Percentiles rank a stretch among this genome's conserved stretches.
Conservation (phyloP, 2,888 invertebrate species). For the Drepana falcataria region DNA sequence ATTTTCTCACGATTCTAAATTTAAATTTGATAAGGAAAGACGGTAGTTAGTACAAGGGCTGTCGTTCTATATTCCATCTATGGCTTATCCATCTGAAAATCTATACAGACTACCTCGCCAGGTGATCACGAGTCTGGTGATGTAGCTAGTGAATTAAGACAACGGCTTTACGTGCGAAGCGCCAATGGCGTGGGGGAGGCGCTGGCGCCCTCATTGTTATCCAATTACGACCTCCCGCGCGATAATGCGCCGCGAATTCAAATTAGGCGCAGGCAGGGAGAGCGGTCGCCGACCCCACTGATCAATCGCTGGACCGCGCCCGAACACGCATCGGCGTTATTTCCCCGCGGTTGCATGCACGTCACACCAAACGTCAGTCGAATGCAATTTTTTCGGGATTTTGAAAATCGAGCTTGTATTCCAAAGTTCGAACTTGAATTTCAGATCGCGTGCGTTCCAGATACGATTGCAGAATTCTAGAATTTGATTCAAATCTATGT, state of each 20-base stretch:
- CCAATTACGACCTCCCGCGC: slow-evolving; percentile 75
- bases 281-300: slow-evolving; percentile 72
- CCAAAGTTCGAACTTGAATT: too few species aligned
- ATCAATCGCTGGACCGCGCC: slow-evolving; percentile 68
- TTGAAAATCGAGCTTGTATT: slow-evolving; percentile 5
- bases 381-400: background rate
- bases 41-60: background rate
- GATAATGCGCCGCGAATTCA: slow-evolving; percentile 77
- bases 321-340: slow-evolving; percentile 31
- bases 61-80: background rate
- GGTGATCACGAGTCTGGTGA: background rate
- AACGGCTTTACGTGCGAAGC: slow-evolving; percentile 44
- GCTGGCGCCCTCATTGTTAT: slow-evolving; percentile 74
- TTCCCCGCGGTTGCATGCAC: slow-evolving; percentile 14
- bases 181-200: slow-evolving; percentile 53
- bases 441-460: too few species aligned
- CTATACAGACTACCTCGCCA: background rate
- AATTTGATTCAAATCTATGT: too few species aligned
- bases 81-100: too few species aligned
- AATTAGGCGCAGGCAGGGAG: slow-evolving; percentile 72
- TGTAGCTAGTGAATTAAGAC: slow-evolving; percentile 3
- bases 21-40: slow-evolving; percentile 9
- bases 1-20: slow-evolving; percentile 31
- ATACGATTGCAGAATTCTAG: too few species aligned
- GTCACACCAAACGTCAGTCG: slow-evolving; percentile 5